Base-by-base conservation (phyloP, 2,888 invertebrate species). In the Alentia gelatinosa region DNA sequence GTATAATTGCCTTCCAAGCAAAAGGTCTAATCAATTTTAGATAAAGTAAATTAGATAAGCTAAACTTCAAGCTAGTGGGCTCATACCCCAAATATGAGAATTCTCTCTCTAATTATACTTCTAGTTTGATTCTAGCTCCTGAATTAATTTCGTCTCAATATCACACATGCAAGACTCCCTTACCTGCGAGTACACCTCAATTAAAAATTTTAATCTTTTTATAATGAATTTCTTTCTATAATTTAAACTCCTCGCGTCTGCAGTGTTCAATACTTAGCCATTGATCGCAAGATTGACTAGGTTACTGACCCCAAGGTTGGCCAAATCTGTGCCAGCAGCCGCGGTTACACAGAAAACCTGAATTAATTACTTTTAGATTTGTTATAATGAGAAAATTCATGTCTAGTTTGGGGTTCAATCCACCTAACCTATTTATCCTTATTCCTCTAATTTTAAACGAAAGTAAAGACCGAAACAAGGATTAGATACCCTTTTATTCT, bases 401-500 rank as follows among this genome's bases (percentile, higher is more conserved):
- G 40, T 3, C 3, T 12, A n/a, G 23, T 30, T 75, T 26, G 33
- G 47, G 90, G 90, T 90, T 83, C 35, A 56, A 47, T 79, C n/a
- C 23, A 15, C 12, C 47, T 35, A 4, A 23, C 19, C 40, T 7
- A 37, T 56, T 40, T 3, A 30, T 40, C 79, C 84, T 84, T 50
- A 86, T 40, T 40, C 89, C 56, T 89, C 56, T 39, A 33, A 79
- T 26, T 26, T 37, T 91, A 47, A 56, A 12, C 40, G 91, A 93
- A 92, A 93, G 42, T 90, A 89, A 84, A 79, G 37, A 39, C 50
- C 84, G 79, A 93, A 93, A 94, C 94, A 91, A 91, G 94, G 94
- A 93, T 94, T 94, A 93, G 94, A 94, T 92, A 94, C 94, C 94
- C 94, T 92, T 91, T 92, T 94, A 94, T 94, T 93, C 63, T 90